These are phyloP conservation scores for Craterocephalus amniculus DNA, from an alignment of 2,797 vertebrate species.

Conservation along the genomic window DNA sequence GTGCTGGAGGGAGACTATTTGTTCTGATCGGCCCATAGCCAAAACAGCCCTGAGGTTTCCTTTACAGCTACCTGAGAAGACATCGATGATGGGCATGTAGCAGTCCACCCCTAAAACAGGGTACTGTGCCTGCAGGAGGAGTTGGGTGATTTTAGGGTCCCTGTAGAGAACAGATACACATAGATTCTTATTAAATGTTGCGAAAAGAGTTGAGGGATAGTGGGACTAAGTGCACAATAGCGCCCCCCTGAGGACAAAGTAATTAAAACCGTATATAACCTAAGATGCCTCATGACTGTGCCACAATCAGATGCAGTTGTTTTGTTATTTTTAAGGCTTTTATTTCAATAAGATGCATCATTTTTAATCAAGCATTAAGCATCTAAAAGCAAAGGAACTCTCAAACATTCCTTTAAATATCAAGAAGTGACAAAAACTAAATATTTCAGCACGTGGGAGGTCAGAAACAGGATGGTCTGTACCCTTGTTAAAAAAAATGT, in stretches of 20 bases:
- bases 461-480: background rate
- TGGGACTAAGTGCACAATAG: background rate
- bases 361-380: background rate
- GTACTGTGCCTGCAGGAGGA: slow-evolving; percentile 92
- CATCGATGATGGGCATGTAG: slow-evolving; percentile 89
- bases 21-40: slow-evolving; percentile 91
- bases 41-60: slow-evolving; percentile 91
- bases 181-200: background rate
- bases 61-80: slow-evolving; percentile 86
- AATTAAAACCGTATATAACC: background rate
- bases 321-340: background rate
- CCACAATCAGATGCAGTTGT: background rate
- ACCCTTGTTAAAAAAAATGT: background rate
- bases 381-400: background rate
- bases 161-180: slow-evolving; percentile 66
- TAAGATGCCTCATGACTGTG: background rate
- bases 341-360: background rate
- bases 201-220: background rate
- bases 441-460: background rate
- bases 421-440: background rate
- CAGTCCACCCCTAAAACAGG: slow-evolving; percentile 94
- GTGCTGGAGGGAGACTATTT: slow-evolving; percentile 88
- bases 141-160: slow-evolving; percentile 85
- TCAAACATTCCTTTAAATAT: background rate
- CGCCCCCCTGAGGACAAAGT: slow-evolving; percentile 5